Conservation (phyloP, 1,140 invertebrate species). For the Caenorhabditis inopinata region DNA sequence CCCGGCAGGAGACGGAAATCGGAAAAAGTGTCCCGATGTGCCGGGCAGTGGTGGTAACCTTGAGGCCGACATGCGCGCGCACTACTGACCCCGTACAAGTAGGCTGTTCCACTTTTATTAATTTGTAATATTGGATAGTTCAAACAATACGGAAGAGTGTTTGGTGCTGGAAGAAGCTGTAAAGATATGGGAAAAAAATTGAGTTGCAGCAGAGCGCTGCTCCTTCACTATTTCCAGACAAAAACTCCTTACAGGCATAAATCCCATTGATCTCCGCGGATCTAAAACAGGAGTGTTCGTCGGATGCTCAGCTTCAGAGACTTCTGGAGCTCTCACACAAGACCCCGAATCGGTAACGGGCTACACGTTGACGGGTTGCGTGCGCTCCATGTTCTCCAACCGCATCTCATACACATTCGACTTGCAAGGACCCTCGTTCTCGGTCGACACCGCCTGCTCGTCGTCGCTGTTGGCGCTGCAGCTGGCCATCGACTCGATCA, state of each 20-base stretch:
- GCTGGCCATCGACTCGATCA: constrained; percentile 81
- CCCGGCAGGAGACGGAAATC: constrained; percentile 28
- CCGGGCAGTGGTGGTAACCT: constrained; percentile 23
- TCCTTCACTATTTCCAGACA: neutral
- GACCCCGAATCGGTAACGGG: constrained; percentile 77
- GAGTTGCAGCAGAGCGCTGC: too few species aligned
- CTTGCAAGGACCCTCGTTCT: constrained; percentile 79
- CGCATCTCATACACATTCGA: constrained; percentile 92
- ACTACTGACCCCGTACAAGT: constrained; percentile 24
- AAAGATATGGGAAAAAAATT: neutral
- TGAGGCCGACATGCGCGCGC: constrained; percentile 21
- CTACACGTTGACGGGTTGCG: constrained; percentile 87
- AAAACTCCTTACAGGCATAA: constrained; percentile 71
- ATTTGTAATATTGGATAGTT: constrained; percentile 25
- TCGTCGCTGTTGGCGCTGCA: constrained; percentile 82
- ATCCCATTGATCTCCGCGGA: constrained; percentile 69
- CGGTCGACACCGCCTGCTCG: constrained; percentile 91
- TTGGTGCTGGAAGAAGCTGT: neutral
- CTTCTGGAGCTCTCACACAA: constrained; percentile 77
- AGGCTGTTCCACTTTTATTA: constrained; percentile 14
- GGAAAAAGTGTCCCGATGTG: constrained; percentile 14
- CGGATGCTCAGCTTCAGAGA: constrained; percentile 70
- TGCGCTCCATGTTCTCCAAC: constrained; percentile 91
- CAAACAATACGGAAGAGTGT: constrained; percentile 15
- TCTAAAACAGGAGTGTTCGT: constrained; percentile 66